Evolutionary conservation across 1,140 invertebrate genomes (phyloP), one percentile per base, ranked within the genome.

Genomic region (Archivesica marissinica): DNA sequence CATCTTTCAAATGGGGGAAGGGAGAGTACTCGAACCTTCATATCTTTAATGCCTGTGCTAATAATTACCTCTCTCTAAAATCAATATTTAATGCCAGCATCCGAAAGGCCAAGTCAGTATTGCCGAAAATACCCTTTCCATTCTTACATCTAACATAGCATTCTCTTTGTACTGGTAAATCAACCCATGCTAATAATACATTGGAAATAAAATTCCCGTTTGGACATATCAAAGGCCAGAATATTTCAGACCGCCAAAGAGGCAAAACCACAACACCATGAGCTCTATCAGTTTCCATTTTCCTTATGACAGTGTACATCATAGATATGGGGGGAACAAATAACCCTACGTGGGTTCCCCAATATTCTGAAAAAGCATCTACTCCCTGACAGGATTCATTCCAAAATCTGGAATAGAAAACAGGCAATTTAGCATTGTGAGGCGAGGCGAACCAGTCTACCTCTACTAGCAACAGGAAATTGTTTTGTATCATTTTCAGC

Each of bases 341-440:
- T 23, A 41, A 64, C n/a, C 54, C 56, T n/a, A 44, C 6, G 15
- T 33, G 3, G 33, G n/a, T 15, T 9, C 38, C 25, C 81, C 81
- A 84, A n/a, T 35, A 9, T 33, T 75, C 59, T 25, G 70, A 4
- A 38, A 85, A 85, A 0, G 70, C 82, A 66, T 85, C 82, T 25
- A 85, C 25, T 20, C 82, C 44, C 17, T 38, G 11, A 30, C 25
- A 61, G 38, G 33, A 35, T 15, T 28, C 17, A 54, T 66, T 76
- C 82, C 54, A 76, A 85, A 66, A 85, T 41, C 59, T 64, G 0
- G 74, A 85, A 77, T 66, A 76, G 64, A 85, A 76, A 17, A 25
- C 17, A 6, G 41, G 39, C 6, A 85, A 38, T 30, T 76, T 85
- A 13, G 54, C 30, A 47, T 64, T 85, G 39, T 85, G 25, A 17